Percentiles rank a stretch among this genome's conserved stretches.
These are phyloP conservation scores for Mayetiola destructor DNA, from an alignment of 2,888 invertebrate genomes.

Conservation along the genomic window DNA sequence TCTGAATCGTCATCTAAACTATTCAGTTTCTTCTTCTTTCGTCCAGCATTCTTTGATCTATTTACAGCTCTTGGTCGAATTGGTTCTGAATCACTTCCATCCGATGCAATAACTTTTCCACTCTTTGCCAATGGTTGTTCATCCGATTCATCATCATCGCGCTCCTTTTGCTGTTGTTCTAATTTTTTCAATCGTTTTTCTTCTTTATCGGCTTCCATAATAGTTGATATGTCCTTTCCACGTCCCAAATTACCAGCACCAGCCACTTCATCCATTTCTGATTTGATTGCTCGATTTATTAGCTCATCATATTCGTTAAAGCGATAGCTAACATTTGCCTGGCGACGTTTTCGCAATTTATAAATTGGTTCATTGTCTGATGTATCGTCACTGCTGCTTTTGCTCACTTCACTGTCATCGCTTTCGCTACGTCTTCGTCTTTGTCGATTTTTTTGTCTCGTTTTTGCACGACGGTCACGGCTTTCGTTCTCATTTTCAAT, in stretches of 20 bases:
- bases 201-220: constrained; percentile 62
- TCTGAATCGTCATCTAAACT: constrained; percentile 68
- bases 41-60: constrained; percentile 38
- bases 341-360: constrained; percentile 64
- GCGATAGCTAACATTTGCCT: constrained; percentile 67
- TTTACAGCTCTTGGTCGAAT: constrained; percentile 24
- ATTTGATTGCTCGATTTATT: constrained; percentile 81
- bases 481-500: constrained; percentile 22
- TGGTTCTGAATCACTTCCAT: constrained; percentile 31
- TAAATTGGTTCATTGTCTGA: constrained; percentile 64
- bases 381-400: neutral
- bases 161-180: constrained; percentile 15
- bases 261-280: constrained; percentile 59
- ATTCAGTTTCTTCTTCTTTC: constrained; percentile 66
- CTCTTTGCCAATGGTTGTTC: neutral
- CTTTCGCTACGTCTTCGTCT: neutral
- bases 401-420: constrained; percentile 3
- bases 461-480: constrained; percentile 23
- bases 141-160: constrained; percentile 20
- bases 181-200: constrained; percentile 36
- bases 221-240: constrained; percentile 87
- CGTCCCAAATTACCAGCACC: constrained; percentile 68
- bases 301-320: constrained; percentile 91
- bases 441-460: neutral
- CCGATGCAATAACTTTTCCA: constrained; percentile 26